A percentile compares a stretch with the other conserved stretches of the same genome.
phyloP scores from a whole-genome alignment of 2,888 invertebrate species.

The Conops quadrifasciatus region DNA sequence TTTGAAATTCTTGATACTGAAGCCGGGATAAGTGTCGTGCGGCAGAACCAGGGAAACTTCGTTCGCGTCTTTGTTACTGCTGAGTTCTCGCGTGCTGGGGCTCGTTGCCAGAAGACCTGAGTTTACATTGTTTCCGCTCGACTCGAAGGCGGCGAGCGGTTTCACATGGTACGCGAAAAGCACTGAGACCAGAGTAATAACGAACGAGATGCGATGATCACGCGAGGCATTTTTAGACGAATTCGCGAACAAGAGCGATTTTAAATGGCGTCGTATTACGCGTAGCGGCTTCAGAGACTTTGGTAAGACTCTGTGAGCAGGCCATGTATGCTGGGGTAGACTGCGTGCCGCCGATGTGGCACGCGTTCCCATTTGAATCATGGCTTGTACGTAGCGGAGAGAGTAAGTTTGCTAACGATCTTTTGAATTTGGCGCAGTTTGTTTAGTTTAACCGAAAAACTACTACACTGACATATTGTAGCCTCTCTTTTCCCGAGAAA shows the following conservation, averaged over 20 bases:
- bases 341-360: slow-evolving; percentile 59
- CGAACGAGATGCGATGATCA: background rate
- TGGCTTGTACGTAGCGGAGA: background rate
- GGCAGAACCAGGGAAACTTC: slow-evolving; percentile 73
- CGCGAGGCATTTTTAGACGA: background rate
- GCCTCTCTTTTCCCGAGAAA: background rate
- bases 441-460: background rate
- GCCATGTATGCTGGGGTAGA: slow-evolving; percentile 40
- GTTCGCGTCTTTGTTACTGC: slow-evolving; percentile 45
- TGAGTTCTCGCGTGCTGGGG: slow-evolving; percentile 57
- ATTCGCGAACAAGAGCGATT: background rate
- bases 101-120: slow-evolving; percentile 45
- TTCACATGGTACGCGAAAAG: slow-evolving; percentile 14
- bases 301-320: slow-evolving; percentile 2
- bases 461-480: background rate
- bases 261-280: background rate
- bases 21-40: slow-evolving; percentile 90
- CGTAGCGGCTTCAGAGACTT: background rate
- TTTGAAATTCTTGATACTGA: slow-evolving; percentile 82
- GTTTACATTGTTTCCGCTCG: slow-evolving; percentile 2
- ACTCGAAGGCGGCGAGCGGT: slow-evolving; percentile 22
- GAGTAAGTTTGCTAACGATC: background rate
- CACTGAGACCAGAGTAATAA: slow-evolving; percentile 20
- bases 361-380: slow-evolving; percentile 47
- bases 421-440: background rate